These are phyloP conservation scores for Illadopsis cleaveri DNA, from an alignment of 2,113 vertebrate genomes.

Conservation along the genomic window DNA sequence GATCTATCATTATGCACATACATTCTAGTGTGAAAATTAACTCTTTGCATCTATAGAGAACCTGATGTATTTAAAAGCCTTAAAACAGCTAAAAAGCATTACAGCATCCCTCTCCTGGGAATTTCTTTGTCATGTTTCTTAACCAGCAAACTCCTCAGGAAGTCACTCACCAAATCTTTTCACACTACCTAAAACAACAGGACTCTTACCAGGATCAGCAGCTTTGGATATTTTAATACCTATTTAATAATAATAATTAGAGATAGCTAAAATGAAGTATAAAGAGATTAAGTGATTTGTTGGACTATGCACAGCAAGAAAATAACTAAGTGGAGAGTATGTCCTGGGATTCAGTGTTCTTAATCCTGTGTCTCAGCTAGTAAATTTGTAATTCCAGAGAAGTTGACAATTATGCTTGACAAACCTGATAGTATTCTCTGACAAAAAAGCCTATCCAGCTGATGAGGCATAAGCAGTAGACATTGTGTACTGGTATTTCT, in stretches of 20 bases:
- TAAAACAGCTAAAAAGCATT: background rate
- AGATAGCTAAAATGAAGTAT: background rate
- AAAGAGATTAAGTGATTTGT: slow-evolving; percentile 35
- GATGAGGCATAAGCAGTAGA: background rate
- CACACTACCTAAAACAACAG: background rate
- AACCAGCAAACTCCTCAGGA: background rate
- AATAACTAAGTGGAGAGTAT: background rate
- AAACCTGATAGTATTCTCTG: background rate
- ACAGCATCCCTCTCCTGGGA: background rate
- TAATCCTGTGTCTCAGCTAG: background rate
- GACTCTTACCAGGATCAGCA: background rate
- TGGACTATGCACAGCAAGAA: background rate
- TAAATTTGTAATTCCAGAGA: background rate
- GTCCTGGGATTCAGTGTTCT: background rate
- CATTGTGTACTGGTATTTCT: background rate
- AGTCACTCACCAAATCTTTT: background rate
- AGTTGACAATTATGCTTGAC: background rate
- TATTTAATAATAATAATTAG: slow-evolving; percentile 40
- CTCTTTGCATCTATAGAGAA: background rate
- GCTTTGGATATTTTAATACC: background rate
- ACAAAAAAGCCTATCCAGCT: background rate
- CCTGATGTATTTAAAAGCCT: background rate
- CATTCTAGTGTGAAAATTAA: background rate
- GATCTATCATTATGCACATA: background rate
- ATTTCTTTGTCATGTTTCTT: background rate